Conservation (phyloP, 2,888 invertebrate genomes). For the Omphaloscelis lunosa region DNA sequence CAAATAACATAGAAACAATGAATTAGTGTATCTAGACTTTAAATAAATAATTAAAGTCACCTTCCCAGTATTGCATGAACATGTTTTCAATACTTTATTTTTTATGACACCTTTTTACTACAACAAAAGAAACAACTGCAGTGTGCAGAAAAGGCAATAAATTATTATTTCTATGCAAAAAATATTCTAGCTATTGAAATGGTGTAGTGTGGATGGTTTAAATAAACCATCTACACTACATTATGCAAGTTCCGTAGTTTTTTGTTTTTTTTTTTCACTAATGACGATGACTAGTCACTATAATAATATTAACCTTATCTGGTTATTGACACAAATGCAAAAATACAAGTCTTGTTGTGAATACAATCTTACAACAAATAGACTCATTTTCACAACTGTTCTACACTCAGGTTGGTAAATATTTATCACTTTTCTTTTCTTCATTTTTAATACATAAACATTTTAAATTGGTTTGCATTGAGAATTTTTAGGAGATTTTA, state of each 20-base stretch:
- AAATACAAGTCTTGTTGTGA: conserved; percentile 7
- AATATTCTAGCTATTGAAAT: neutral
- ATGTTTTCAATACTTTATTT: neutral
- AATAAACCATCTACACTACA: neutral
- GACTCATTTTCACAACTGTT: conserved; percentile 16
- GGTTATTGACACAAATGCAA: conserved; percentile 26
- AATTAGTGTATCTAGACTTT: neutral
- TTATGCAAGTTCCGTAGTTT: conserved; percentile 10
- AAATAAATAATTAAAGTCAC: conserved; percentile 10
- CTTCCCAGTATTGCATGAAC: neutral
- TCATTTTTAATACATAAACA: conserved; percentile 13
- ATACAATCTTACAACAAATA: conserved; percentile 28
- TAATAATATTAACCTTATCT: conserved; percentile 26
- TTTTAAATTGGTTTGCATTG: neutral
- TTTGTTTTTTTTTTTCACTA: too few relatives aligned
- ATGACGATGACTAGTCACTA: conserved; percentile 12
- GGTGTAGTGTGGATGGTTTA: too few relatives aligned
- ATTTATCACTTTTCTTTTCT: neutral
- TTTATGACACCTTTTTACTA: neutral
- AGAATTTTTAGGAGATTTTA: conserved; percentile 1
- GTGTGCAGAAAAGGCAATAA: neutral
- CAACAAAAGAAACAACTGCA: neutral
- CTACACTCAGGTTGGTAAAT: conserved; percentile 14
- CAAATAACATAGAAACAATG: neutral
- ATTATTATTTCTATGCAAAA: conserved; percentile 6